Evolutionary conservation across 2,888 invertebrate genomes (phyloP).

Genomic region (Linyphia triangularis): DNA sequence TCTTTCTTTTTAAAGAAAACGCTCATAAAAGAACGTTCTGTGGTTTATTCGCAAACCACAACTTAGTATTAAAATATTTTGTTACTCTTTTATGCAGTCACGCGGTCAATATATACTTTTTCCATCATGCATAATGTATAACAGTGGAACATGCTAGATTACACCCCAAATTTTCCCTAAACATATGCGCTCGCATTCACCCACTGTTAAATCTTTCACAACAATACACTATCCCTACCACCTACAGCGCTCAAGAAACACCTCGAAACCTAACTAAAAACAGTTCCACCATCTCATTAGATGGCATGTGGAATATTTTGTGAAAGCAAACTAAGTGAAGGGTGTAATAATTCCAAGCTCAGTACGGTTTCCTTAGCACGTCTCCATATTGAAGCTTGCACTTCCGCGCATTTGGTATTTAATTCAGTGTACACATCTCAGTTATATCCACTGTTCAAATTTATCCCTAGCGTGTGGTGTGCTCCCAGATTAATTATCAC

Average conservation of each 20-base stretch:
- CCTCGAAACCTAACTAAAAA: conserved; percentile 1
- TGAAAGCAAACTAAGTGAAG: not conserved
- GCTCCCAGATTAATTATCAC: conserved; percentile 44
- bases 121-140: not conserved
- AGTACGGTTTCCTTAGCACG: not conserved
- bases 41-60: not conserved
- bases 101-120: not conserved
- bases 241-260: not conserved
- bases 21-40: too few relatives aligned
- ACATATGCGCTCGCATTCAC: not conserved
- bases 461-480: conserved; percentile 18
- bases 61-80: not conserved
- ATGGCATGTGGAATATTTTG: conserved; percentile 19
- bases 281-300: conserved; percentile 3
- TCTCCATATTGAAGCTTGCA: not conserved
- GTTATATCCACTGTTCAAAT: conserved; percentile 11
- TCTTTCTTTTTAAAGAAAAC: too few relatives aligned
- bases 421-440: not conserved
- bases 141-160: not conserved
- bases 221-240: not conserved
- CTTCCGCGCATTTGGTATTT: not conserved
- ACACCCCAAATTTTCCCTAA: not conserved
- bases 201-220: not conserved
- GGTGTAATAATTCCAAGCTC: conserved; percentile 22
- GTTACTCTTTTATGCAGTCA: not conserved